These are phyloP conservation scores for Hydrochoerus hydrochaeris DNA, from an alignment of 2,113 vertebrate species.

Conservation along the genomic window DNA sequence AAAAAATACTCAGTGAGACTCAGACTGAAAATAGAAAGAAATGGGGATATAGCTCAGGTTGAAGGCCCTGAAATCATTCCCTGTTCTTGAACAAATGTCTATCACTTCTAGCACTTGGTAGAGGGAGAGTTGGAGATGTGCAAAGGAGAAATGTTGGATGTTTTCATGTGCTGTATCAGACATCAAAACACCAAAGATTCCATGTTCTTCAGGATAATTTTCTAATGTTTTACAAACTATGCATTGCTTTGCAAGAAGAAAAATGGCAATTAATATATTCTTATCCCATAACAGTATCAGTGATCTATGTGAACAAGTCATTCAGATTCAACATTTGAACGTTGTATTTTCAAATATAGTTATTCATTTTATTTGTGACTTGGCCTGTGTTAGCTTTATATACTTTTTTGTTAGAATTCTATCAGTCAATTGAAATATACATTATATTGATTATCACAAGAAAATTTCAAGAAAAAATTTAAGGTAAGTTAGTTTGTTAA, in stretches of 20 bases:
- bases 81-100: background rate
- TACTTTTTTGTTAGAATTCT: slow-evolving; percentile 25
- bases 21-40: background rate
- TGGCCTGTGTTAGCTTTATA: background rate
- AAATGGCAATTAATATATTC: background rate
- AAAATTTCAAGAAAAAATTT: background rate
- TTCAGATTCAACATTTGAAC: background rate
- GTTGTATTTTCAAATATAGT: background rate
- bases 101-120: background rate
- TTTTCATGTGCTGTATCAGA: background rate
- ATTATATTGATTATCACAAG: background rate
- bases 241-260: background rate
- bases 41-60: background rate
- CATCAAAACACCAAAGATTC: background rate
- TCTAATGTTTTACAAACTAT: background rate
- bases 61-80: background rate
- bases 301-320: background rate
- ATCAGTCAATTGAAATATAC: background rate
- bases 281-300: background rate
- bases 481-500: background rate
- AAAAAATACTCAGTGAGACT: background rate
- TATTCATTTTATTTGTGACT: background rate
- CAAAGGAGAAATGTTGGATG: background rate
- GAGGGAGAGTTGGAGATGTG: background rate
- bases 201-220: background rate